Percentiles rank a stretch among this genome's conserved stretches.
Conservation (phyloP, 2,888 invertebrate species). For the Ephialtes manifestator region DNA sequence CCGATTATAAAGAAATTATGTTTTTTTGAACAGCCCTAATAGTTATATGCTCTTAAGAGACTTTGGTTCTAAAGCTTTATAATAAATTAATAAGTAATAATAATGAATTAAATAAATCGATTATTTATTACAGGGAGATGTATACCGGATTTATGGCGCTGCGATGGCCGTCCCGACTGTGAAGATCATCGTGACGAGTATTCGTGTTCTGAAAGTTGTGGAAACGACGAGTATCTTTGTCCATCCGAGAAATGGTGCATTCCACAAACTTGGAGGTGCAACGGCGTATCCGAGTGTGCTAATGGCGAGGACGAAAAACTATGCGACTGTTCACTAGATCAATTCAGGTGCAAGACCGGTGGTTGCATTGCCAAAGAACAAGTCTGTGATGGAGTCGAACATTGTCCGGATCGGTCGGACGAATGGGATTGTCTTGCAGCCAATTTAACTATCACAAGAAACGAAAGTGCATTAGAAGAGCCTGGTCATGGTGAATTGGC, state of each 20-base stretch:
- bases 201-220: conserved; percentile 87
- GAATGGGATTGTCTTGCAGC: conserved; percentile 88
- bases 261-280: conserved; percentile 88
- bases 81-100: not conserved
- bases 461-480: conserved; percentile 67
- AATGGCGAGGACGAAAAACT: conserved; percentile 88
- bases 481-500: conserved; percentile 68
- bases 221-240: conserved; percentile 88
- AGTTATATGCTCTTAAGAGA: too few species aligned
- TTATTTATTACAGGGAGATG: conserved; percentile 85
- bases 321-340: conserved; percentile 87
- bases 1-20: too few species aligned
- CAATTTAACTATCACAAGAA: conserved; percentile 73
- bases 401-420: conserved; percentile 89
- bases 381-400: conserved; percentile 88
- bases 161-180: conserved; percentile 88
- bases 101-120: not conserved
- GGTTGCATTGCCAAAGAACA: conserved; percentile 87
- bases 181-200: conserved; percentile 87
- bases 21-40: too few species aligned
- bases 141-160: conserved; percentile 88
- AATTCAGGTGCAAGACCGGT: conserved; percentile 88
- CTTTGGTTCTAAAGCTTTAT: too few species aligned
- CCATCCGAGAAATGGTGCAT: conserved; percentile 88
- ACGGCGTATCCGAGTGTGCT: conserved; percentile 88